Conservation (phyloP, 2,797 vertebrate species). For the Pseudomugil tenellus region DNA sequence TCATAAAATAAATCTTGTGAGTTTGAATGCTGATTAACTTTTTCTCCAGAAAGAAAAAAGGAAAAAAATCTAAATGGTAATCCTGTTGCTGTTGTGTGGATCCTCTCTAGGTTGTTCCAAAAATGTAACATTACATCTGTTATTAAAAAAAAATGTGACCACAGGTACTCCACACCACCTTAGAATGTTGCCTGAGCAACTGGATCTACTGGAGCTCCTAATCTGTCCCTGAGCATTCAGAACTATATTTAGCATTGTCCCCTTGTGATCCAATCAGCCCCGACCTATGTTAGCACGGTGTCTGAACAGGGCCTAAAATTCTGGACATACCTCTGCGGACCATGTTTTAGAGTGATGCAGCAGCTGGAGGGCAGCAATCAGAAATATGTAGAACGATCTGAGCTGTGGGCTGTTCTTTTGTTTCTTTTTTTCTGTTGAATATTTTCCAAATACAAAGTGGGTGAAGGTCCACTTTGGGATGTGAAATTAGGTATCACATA, state of each 20-base stretch:
- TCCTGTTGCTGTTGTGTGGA: not conserved
- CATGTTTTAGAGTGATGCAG: not conserved
- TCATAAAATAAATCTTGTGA: not conserved
- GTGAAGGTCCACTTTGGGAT: no score
- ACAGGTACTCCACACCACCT: not conserved
- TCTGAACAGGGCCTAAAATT: constrained; percentile 1
- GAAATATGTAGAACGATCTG: not conserved
- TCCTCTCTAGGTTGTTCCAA: not conserved
- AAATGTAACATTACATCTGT: not conserved
- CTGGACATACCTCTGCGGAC: not conserved
- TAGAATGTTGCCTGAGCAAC: not conserved
- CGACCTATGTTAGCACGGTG: not conserved
- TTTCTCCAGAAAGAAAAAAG: not conserved
- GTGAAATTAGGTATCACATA: not conserved
- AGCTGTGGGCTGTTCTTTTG: not conserved
- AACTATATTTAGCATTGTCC: constrained; percentile 2
- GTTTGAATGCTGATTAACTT: not conserved
- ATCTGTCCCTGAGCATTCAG: not conserved
- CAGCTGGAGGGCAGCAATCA: not conserved
- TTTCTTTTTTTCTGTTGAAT: no score
- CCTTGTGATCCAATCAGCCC: not conserved
- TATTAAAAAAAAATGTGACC: not conserved
- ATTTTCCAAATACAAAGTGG: no score
- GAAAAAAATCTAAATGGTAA: not conserved
- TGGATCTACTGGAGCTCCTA: not conserved